phyloP scores from a whole-genome alignment of 2,797 vertebrate species.

The Sylvilagus floridanus region DNA sequence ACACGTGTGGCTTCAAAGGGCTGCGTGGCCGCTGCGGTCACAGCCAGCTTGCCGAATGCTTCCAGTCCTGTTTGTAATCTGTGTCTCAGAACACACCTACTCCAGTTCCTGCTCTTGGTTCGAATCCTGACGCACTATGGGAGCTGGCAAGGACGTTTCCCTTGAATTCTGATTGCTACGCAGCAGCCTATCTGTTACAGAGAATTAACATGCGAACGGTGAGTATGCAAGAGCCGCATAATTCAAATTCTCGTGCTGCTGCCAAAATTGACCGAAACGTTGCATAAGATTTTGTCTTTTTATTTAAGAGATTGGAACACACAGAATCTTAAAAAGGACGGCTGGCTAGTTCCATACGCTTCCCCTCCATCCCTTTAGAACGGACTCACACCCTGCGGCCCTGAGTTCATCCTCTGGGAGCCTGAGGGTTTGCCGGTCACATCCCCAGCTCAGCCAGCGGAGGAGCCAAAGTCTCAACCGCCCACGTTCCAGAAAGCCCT shows the following conservation, averaged over 20 bases:
- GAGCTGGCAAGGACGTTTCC: not conserved
- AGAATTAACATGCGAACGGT: not conserved
- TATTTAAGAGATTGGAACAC: not conserved
- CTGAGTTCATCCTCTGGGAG: fast-evolving
- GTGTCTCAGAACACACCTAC: too few species aligned
- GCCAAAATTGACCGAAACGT: not conserved
- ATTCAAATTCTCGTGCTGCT: not conserved
- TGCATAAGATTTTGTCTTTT: not conserved
- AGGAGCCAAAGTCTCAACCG: too few species aligned
- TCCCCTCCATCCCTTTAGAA: not conserved
- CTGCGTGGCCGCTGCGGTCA: too few species aligned
- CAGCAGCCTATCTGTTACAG: not conserved
- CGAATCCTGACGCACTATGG: not conserved
- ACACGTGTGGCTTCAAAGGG: too few species aligned
- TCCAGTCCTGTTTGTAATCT: too few species aligned
- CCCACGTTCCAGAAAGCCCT: too few species aligned
- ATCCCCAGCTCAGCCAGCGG: fast-evolving
- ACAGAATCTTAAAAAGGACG: not conserved
- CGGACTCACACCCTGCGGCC: fast-evolving
- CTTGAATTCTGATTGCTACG: not conserved
- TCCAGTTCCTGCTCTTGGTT: not conserved
- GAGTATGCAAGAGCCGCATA: not conserved
- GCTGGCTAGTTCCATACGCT: not conserved
- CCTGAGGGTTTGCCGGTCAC: fast-evolving
- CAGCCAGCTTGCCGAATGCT: too few species aligned